Base-by-base conservation (phyloP, 2,888 invertebrate species). In the Oligia latruncula region DNA sequence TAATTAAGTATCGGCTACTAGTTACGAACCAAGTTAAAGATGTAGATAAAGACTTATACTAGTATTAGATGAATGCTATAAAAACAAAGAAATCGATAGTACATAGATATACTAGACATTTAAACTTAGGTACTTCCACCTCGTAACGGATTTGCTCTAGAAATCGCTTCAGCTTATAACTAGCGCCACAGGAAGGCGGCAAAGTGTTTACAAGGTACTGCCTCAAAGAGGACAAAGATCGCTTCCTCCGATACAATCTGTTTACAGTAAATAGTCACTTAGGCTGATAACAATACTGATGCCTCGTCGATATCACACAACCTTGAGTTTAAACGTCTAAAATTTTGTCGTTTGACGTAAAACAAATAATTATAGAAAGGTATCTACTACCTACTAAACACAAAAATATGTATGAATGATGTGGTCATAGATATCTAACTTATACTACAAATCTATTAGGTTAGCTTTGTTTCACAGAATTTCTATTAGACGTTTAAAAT, bases 161-260 rank as follows among this genome's bases (percentile, higher is more conserved):
- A 74, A 75, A 70, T 52, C 78, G 78, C 71, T 64, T 74, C 35
- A 77, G 55, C 62, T 74, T 80, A 58, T 58, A 52, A 65, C 68
- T 68, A 74, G 71, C 5, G 55, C 81, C 82, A 78, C 65, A 83
- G 65, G 75, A 78, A 86, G 83, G 84, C 83, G 78, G 78, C 84
- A 88, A 85, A 77, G 84, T 84, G 80, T 83, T 90, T 90, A 89
- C 90, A 90, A 91, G 90, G 90, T 87, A 90, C 84, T 87, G 84
- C 87, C 85, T 88, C 84, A 87, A 90, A 89, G 88, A 89, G 87
- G 87, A 90, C 91, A 90, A 91, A 91, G 91, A 91, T 91, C 88
- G 89, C 91, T 92, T 92, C 92, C 93, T 93, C 77, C 82, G 92
- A 93, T 92, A 90, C 86, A 85, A 91, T 91, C 90, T 90, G 88